These are phyloP conservation scores for Neosilurus hyrtlii DNA, from an alignment of 2,797 vertebrate species.

Conservation along the genomic window DNA sequence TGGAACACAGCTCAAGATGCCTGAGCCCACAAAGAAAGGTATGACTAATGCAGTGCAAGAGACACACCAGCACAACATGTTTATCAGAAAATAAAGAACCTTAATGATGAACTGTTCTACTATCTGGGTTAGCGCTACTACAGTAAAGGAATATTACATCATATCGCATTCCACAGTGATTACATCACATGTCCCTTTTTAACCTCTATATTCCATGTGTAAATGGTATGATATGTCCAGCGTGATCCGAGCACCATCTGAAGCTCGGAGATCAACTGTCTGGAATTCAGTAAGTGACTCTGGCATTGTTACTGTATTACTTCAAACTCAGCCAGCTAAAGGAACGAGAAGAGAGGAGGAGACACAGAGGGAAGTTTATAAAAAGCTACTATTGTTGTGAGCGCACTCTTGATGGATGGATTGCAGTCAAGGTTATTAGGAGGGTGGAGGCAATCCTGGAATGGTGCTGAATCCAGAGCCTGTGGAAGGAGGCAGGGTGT, in stretches of 20 bases:
- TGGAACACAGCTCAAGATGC: constrained; percentile 84
- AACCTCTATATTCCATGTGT: background rate
- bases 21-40: constrained; percentile 95
- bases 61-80: background rate
- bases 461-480: constrained; percentile 53
- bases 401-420: constrained; percentile 45
- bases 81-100: background rate
- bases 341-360: constrained; percentile 36
- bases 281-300: constrained; percentile 68
- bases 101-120: background rate
- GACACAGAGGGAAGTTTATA: constrained; percentile 54
- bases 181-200: too few relatives aligned
- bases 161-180: background rate
- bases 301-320: constrained; percentile 68
- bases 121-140: background rate
- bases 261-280: constrained; percentile 54
- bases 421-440: constrained; percentile 48
- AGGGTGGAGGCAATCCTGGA: constrained; percentile 53
- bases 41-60: constrained; percentile 50
- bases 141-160: background rate
- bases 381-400: constrained; percentile 59
- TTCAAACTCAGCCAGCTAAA: constrained; percentile 31
- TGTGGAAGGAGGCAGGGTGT: constrained; percentile 22
- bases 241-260: constrained; percentile 14
- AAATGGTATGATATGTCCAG: background rate